Base-by-base conservation (phyloP, 2,888 invertebrate genomes). In the Adela reaumurella region DNA sequence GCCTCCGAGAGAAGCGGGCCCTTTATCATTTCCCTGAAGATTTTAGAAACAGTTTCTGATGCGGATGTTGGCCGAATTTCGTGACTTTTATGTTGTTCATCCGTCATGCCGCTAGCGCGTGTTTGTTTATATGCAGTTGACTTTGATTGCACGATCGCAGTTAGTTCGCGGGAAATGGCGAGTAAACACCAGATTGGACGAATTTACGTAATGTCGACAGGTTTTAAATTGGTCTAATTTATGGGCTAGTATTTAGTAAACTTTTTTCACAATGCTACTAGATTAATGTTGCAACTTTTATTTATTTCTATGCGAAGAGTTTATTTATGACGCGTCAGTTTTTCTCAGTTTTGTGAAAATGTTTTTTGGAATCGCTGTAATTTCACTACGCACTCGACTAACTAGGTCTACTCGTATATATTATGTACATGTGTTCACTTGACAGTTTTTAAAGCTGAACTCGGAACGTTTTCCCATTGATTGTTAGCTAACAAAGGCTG, bases 401-500 rank as follows among this genome's bases (percentile, higher is more conserved):
- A 24, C 24, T 24, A 24, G 24, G 8, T 8, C 24, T n/a, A n/a
- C n/a, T n/a, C n/a, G n/a, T n/a, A n/a, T n/a, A n/a, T n/a, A n/a
- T n/a, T n/a, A n/a, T n/a, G n/a, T n/a, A n/a, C n/a, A n/a, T n/a
- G n/a, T n/a, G n/a, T n/a, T n/a, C n/a, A n/a, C n/a, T n/a, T n/a
- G n/a, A n/a, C n/a, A n/a, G n/a, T n/a, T n/a, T 35, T 35, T 35
- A 35, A 35, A 8, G 14, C 14, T 35, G 35, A 14, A 14, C 35
- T 35, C 8, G 6, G 4, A 35, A 35, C 14, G 14, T 57, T 59
- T 68, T 66, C 64, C 59, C 67, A 66, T 59, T 70, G 65, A 68
- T 70, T 65, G 65, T 66, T 65, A 64, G 67, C 66, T 62, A 68
- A 68, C 63, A 67, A 61, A 63, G 57, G n/a, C 41, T 19, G n/a